phyloP scores from a whole-genome alignment of 2,888 invertebrate genomes.

The Chrysodeixis includens region DNA sequence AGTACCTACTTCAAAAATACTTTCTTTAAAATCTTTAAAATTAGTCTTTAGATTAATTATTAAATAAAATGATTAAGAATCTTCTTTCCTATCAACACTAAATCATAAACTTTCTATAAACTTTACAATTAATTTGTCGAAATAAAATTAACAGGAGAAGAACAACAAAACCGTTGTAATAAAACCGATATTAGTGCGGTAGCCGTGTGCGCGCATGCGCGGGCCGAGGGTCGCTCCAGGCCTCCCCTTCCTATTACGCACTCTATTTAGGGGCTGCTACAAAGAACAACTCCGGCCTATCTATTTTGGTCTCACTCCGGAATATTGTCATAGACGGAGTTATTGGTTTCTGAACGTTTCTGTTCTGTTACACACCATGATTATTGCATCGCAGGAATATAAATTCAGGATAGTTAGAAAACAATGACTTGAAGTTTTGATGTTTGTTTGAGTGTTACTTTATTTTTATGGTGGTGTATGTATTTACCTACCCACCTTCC shows the following conservation, averaged over 20 bases:
- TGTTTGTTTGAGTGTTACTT: background rate
- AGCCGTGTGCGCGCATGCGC: slow-evolving; percentile 78
- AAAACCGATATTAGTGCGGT: slow-evolving; percentile 84
- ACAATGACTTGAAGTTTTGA: slow-evolving; percentile 36
- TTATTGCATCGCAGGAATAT: slow-evolving; percentile 48
- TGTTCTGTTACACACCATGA: slow-evolving; percentile 48
- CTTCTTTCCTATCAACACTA: slow-evolving; percentile 25
- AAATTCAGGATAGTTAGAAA: slow-evolving; percentile 48
- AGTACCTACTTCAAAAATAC: slow-evolving; percentile 4
- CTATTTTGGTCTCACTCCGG: slow-evolving; percentile 86
- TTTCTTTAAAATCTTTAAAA: slow-evolving; percentile 5
- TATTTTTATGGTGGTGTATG: background rate
- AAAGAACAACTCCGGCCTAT: slow-evolving; percentile 84
- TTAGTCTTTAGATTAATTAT: slow-evolving; percentile 8
- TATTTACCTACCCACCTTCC: background rate
- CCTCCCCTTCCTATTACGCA: slow-evolving; percentile 87
- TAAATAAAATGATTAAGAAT: slow-evolving; percentile 15
- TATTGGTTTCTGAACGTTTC: slow-evolving; percentile 78
- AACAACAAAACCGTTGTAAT: slow-evolving; percentile 83
- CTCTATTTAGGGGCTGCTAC: slow-evolving; percentile 88
- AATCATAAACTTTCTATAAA: slow-evolving; percentile 18
- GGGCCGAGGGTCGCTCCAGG: slow-evolving; percentile 70
- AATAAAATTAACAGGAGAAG: slow-evolving; percentile 70
- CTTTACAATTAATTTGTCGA: slow-evolving; percentile 51
- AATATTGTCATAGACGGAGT: slow-evolving; percentile 84